Percentiles rank a stretch among this genome's conserved stretches.
phyloP scores from a whole-genome alignment of 2,888 invertebrate genomes.

The Mythimna lalbum region DNA sequence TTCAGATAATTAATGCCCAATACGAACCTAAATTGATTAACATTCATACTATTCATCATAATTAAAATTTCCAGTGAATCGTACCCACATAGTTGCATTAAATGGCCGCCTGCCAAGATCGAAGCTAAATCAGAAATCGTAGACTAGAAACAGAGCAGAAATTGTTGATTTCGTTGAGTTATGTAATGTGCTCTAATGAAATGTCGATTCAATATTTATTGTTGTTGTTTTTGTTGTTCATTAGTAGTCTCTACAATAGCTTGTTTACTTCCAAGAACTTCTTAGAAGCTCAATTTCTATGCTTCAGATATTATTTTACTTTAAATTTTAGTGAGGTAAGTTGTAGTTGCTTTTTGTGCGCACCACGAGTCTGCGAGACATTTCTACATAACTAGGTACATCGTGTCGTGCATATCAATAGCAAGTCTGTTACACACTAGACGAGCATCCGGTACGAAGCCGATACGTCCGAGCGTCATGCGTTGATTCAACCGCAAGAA shows the following conservation, averaged over 20 bases:
- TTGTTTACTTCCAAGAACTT: not conserved
- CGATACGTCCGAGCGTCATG: conserved; percentile 23
- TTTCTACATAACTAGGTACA: conserved; percentile 44
- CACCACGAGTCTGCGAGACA: conserved; percentile 29
- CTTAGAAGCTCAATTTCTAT: not conserved
- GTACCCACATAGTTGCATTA: conserved; percentile 49
- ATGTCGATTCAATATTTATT: not conserved
- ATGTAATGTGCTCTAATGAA: conserved; percentile 24
- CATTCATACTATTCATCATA: conserved; percentile 23
- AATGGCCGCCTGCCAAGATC: conserved; percentile 57
- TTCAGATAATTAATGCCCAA: not conserved
- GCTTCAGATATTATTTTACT: not conserved
- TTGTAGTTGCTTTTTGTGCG: conserved; percentile 26
- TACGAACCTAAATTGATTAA: conserved; percentile 3
- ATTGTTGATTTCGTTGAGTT: conserved; percentile 29
- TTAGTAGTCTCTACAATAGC: not conserved
- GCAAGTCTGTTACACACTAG: conserved; percentile 45
- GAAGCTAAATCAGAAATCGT: conserved; percentile 46
- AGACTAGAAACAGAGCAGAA: conserved; percentile 36
- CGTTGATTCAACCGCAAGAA: conserved; percentile 26
- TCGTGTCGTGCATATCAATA: conserved; percentile 57
- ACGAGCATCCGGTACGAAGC: conserved; percentile 55
- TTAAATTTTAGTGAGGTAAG: not conserved
- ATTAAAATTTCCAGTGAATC: conserved; percentile 46
- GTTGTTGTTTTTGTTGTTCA: conserved; percentile 3